Percentiles rank a stretch among this genome's conserved stretches.
Evolutionary conservation across 2,888 invertebrate genomes (phyloP).

Genomic region (Allolobophora icterica): DNA sequence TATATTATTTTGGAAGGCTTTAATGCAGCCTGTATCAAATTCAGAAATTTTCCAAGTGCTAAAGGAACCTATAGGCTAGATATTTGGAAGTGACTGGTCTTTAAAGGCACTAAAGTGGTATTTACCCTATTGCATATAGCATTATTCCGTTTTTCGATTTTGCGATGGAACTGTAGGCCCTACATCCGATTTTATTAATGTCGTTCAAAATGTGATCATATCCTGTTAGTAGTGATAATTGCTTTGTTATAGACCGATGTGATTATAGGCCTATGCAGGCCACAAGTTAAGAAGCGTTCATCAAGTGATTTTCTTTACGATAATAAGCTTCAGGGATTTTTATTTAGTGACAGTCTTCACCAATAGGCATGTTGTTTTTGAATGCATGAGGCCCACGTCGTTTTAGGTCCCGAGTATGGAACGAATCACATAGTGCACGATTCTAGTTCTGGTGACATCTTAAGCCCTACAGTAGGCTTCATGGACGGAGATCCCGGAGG

Average conservation of each 20-base stretch:
- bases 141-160: background rate
- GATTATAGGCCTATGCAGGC: background rate
- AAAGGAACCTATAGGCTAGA: too few species aligned
- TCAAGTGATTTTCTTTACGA: background rate
- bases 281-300: background rate
- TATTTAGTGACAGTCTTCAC: background rate
- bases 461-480: too few species aligned
- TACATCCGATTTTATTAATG: background rate
- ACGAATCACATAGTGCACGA: too few species aligned
- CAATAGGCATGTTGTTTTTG: background rate
- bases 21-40: too few species aligned
- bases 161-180: background rate
- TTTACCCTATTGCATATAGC: background rate
- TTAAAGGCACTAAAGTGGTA: background rate
- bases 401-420: too few species aligned
- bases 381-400: background rate
- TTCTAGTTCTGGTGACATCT: too few species aligned
- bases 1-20: too few species aligned
- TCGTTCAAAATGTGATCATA: background rate
- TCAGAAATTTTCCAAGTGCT: background rate
- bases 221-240: background rate
- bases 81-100: background rate
- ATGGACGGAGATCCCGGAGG: too few species aligned
- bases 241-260: background rate
- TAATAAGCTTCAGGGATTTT: background rate